Conservation (phyloP, 2,797 vertebrate genomes). For the Helarctos malayanus region DNA sequence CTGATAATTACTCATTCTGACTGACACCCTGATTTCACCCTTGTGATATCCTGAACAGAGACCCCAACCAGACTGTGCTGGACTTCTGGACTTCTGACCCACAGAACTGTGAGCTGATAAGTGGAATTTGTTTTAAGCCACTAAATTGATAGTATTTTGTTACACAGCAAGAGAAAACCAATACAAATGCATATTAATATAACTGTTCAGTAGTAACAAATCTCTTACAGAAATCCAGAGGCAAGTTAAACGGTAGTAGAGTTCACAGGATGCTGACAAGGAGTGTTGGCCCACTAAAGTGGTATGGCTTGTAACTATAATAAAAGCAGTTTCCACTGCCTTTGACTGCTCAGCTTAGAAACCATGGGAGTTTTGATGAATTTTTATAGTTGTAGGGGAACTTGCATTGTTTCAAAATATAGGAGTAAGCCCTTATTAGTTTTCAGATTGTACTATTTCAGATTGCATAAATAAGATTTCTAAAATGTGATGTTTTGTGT, state of each 20-base stretch:
- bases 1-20: background rate
- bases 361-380: background rate
- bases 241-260: background rate
- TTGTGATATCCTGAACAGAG: background rate
- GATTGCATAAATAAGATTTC: constrained; percentile 20
- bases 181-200: constrained; percentile 9
- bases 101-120: background rate
- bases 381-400: constrained; percentile 1
- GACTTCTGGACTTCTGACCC: constrained; percentile 50
- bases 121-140: constrained; percentile 23
- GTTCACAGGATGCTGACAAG: background rate
- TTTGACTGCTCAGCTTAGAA: constrained; percentile 14
- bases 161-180: constrained; percentile 20
- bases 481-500: background rate
- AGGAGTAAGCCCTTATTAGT: background rate
- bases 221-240: constrained; percentile 24
- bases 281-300: background rate
- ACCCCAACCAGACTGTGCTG: background rate
- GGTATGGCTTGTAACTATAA: background rate
- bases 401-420: constrained; percentile 30
- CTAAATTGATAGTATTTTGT: constrained; percentile 39
- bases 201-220: constrained; percentile 18
- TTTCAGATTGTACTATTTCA: constrained; percentile 32
- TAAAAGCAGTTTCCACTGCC: background rate
- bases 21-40: background rate